phyloP scores from a whole-genome alignment of 2,888 invertebrate genomes.

The Tineola bisselliella region DNA sequence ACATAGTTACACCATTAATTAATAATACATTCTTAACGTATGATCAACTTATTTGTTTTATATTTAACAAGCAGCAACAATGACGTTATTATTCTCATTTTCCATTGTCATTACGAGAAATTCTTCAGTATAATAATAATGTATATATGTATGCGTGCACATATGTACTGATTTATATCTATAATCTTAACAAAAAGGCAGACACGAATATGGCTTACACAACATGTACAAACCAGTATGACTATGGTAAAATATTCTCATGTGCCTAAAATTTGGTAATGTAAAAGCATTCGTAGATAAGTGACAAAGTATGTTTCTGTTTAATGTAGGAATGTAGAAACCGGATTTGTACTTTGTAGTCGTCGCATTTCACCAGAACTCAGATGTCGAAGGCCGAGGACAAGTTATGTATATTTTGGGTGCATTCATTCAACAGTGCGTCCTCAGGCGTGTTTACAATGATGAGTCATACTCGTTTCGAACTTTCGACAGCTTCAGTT shows the following conservation, averaged over 20 bases:
- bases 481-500: not conserved
- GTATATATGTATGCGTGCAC: no score
- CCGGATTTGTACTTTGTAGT: not conserved
- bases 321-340: not conserved
- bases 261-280: not conserved
- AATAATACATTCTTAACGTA: no score
- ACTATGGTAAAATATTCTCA: not conserved
- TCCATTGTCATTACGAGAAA: no score
- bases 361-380: not conserved
- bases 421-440: conserved; percentile 45
- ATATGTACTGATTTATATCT: no score
- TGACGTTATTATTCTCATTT: no score
- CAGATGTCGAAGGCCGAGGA: conserved; percentile 45
- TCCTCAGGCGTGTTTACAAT: conserved; percentile 20
- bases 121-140: no score
- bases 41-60: no score
- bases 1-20: not conserved
- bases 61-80: no score
- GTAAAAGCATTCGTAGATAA: conserved; percentile 4
- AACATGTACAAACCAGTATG: no score
- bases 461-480: conserved; percentile 28
- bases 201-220: no score
- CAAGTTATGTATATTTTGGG: conserved; percentile 43
- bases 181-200: no score
- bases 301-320: conserved; percentile 2